Evolutionary conservation across 2,888 invertebrate species (phyloP).

Genomic region (Pterostichus madidus): DNA sequence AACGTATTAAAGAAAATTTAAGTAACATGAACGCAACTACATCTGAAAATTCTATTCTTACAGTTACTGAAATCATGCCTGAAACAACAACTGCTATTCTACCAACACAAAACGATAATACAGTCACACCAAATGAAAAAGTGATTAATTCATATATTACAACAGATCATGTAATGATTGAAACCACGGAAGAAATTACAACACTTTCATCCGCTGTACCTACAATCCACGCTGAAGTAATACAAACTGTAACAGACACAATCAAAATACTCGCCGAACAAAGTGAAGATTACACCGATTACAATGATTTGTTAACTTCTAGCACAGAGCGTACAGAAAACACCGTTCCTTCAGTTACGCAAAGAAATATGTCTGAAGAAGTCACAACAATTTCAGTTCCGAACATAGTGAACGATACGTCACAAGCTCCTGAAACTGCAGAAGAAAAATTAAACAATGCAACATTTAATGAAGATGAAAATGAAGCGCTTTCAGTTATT

Average conservation of each 20-base stretch:
- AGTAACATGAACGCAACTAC: background rate
- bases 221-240: conserved; percentile 71
- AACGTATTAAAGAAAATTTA: background rate
- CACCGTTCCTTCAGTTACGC: background rate
- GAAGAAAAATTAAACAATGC: conserved; percentile 60
- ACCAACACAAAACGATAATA: conserved; percentile 53
- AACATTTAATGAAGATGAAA: conserved; percentile 24
- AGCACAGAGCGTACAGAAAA: conserved; percentile 64
- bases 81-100: conserved; percentile 68
- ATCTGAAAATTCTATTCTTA: conserved; percentile 23
- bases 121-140: conserved; percentile 71
- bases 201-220: conserved; percentile 39
- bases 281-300: conserved; percentile 64
- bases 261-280: conserved; percentile 68
- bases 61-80: background rate
- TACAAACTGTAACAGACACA: conserved; percentile 71
- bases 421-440: conserved; percentile 64
- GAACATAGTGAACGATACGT: conserved; percentile 33
- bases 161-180: background rate
- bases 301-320: conserved; percentile 61
- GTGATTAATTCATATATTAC: conserved; percentile 68
- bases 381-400: conserved; percentile 67
- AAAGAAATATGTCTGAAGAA: too few species aligned
- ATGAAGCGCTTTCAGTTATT: conserved; percentile 71
- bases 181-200: background rate